A percentile compares a stretch with the other conserved stretches of the same genome.
Conservation (phyloP, 2,797 vertebrate species). For the Eulemur mongoz region DNA sequence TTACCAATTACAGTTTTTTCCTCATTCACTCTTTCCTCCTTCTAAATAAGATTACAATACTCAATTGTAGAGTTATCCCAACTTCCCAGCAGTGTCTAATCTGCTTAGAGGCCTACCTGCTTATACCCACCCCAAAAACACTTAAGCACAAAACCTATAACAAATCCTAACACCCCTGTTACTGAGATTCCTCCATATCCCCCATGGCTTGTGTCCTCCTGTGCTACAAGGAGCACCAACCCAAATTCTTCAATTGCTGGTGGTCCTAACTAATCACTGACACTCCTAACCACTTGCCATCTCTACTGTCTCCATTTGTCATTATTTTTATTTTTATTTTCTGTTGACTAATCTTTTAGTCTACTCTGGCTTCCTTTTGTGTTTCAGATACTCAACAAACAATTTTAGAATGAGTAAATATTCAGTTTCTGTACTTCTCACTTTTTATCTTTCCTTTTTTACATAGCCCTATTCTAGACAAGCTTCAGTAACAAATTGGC, state of each 20-base stretch:
- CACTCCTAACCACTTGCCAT: no score
- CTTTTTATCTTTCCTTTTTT: not conserved
- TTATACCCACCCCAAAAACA: not conserved
- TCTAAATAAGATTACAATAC: not conserved
- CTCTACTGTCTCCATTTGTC: not conserved
- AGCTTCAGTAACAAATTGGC: not conserved
- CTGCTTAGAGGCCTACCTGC: not conserved
- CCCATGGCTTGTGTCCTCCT: not conserved
- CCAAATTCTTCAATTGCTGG: not conserved
- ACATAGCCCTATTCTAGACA: not conserved
- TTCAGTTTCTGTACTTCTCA: not conserved
- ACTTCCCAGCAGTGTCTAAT: not conserved
- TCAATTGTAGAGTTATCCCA: not conserved
- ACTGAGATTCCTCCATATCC: not conserved
- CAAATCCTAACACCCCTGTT: not conserved
- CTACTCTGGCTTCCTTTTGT: not conserved
- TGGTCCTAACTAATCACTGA: not conserved
- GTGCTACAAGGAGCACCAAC: not conserved
- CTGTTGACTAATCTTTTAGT: not conserved
- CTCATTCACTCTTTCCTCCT: not conserved
- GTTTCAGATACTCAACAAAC: not conserved
- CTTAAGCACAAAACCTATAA: not conserved
- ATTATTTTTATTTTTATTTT: not conserved
- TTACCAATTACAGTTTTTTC: not conserved
- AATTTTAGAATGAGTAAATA: not conserved